Conservation (phyloP, 2,888 invertebrate species). For the Cactoblastis cactorum region DNA sequence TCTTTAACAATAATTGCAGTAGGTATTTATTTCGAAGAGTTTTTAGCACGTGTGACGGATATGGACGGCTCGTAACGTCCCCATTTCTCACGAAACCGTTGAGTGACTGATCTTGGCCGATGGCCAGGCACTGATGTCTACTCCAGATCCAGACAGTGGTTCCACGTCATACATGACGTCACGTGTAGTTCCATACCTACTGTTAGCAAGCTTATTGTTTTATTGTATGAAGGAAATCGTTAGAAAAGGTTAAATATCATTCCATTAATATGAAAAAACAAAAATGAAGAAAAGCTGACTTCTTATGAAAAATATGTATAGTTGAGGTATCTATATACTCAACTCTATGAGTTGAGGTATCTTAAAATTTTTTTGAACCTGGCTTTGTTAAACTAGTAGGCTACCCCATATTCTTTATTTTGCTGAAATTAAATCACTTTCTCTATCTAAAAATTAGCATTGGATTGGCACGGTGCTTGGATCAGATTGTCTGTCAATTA, state of each 20-base stretch:
- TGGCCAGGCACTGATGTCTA: conserved; percentile 69
- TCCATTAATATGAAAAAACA: background rate
- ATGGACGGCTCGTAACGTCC: conserved; percentile 46
- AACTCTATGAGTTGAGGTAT: too few relatives aligned
- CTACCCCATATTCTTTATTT: too few relatives aligned
- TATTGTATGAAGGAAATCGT: conserved; percentile 4
- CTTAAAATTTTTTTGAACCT: too few relatives aligned
- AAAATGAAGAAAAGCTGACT: too few relatives aligned
- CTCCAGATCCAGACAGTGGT: conserved; percentile 72
- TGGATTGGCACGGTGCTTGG: too few relatives aligned
- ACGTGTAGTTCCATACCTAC: conserved; percentile 27
- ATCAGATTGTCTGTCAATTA: too few relatives aligned
- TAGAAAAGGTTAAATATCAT: background rate
- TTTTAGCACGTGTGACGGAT: conserved; percentile 29
- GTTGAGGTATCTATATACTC: too few relatives aligned
- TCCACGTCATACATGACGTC: conserved; percentile 64
- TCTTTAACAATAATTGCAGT: conserved; percentile 24
- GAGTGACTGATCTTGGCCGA: conserved; percentile 69
- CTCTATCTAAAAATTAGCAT: too few relatives aligned
- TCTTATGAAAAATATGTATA: too few relatives aligned
- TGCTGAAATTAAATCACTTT: too few relatives aligned
- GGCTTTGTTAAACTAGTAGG: too few relatives aligned
- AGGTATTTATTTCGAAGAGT: conserved; percentile 19
- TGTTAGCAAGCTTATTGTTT: conserved; percentile 7
- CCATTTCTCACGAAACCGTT: conserved; percentile 61